Evolutionary conservation across 2,888 invertebrate genomes (phyloP).

Genomic region (Odontocolon sp.): DNA sequence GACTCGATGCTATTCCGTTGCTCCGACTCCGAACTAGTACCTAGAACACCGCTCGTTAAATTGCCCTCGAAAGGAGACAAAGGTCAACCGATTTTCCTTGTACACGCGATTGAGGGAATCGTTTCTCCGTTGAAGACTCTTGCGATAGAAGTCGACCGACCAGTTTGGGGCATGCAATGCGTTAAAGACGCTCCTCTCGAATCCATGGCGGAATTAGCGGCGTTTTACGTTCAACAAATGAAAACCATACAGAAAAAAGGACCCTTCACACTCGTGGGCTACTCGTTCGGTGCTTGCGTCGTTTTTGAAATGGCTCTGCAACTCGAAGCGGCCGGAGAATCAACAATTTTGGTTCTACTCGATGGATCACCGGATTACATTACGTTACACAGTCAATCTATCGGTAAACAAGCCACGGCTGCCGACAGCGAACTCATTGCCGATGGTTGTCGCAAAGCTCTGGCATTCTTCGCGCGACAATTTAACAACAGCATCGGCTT

Average conservation of each 20-base stretch:
- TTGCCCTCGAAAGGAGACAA: constrained; percentile 83
- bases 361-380: constrained; percentile 95
- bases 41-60: constrained; percentile 87
- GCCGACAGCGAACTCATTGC: constrained; percentile 72
- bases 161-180: constrained; percentile 96
- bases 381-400: constrained; percentile 85
- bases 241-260: constrained; percentile 89
- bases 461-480: constrained; percentile 92
- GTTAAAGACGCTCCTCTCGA: constrained; percentile 88
- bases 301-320: constrained; percentile 97
- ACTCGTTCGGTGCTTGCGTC: constrained; percentile 97
- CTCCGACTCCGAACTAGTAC: constrained; percentile 86
- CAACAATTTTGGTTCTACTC: constrained; percentile 87
- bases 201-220: constrained; percentile 88
- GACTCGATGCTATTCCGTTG: constrained; percentile 80
- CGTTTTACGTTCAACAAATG: constrained; percentile 88
- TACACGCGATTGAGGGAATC: constrained; percentile 95
- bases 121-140: constrained; percentile 87
- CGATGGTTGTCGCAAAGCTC: constrained; percentile 81
- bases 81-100: constrained; percentile 84
- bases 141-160: constrained; percentile 87
- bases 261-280: constrained; percentile 95
- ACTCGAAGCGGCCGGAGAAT: constrained; percentile 86
- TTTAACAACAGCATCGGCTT: constrained; percentile 88
- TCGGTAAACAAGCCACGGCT: constrained; percentile 84